Evolutionary conservation across 2,888 invertebrate species (phyloP), one percentile per base, ranked within the genome.

Genomic region (Nysson spinosus): DNA sequence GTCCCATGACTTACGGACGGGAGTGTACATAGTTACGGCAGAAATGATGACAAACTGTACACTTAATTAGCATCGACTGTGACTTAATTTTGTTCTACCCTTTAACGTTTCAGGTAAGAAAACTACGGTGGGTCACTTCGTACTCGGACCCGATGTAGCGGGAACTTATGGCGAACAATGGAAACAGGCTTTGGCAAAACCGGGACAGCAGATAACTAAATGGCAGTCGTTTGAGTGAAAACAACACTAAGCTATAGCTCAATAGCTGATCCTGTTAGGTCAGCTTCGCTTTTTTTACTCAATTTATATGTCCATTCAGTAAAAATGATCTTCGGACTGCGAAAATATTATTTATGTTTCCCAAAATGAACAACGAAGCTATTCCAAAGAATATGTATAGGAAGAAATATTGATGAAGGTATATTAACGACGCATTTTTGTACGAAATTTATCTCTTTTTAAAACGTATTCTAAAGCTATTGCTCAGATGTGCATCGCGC

Each of bases 61-160:
- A n/a, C n/a, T n/a, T n/a, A 20, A 35, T 20, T 49, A 19, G 20
- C 3, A 9, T 11, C 4, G 4, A 9, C 26, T 3, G 11, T n/a
- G 19, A 20, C 2, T 26, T 4, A 12, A 46, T 9, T 22, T 16
- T 7, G 1, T 40, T 6, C 24, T 4, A 7, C 12, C 3, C 3
- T 20, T n/a, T 16, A 2, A 30, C 22, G 16, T 82, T 83, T 44
- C 54, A 88, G 88, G 88, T 4, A 93, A 93, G 80, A 93, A 93
- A 81, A 90, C 90, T 67, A 89, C 91, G 52, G 87, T 93, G 9
- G 93, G 93, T 0, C 91, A 91, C 82, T 91, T 92, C 20, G 90
- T 89, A 37, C 90, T 93, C 67, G 92, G 92, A 47, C 90, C 91
- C 66, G 90, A 91, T 63, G 90, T 82, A 17, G 83, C 80, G 34